phyloP scores from a whole-genome alignment of 2,113 vertebrate genomes.

The Lota lota region DNA sequence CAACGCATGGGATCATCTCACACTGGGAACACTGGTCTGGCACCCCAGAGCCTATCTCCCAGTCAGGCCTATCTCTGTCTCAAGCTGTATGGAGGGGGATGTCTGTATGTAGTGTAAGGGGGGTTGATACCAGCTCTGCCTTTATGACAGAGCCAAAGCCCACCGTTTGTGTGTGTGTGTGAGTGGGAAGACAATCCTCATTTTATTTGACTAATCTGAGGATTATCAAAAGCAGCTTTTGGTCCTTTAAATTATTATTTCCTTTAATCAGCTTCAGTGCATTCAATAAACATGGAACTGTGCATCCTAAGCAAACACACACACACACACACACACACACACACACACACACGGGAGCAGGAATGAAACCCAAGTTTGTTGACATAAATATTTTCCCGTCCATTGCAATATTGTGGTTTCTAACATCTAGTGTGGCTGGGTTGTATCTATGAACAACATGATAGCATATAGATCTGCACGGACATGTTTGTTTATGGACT shows the following conservation, averaged over 20 bases:
- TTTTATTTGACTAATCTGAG: constrained; percentile 69
- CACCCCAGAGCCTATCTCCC: constrained; percentile 31
- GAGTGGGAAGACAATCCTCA: constrained; percentile 56
- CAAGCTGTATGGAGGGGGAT: constrained; percentile 51
- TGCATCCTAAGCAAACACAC: constrained; percentile 33
- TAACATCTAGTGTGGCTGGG: too few species aligned
- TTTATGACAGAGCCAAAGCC: constrained; percentile 50
- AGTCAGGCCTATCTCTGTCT: constrained; percentile 36
- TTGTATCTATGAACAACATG: too few species aligned
- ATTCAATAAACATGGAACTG: constrained; percentile 58
- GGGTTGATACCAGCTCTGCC: constrained; percentile 59
- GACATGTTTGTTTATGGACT: too few species aligned
- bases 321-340: constrained; percentile 9
- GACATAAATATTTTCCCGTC: too few species aligned
- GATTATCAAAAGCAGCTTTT: constrained; percentile 70
- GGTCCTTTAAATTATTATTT: constrained; percentile 45
- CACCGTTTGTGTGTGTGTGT: constrained; percentile 43
- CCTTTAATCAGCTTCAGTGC: constrained; percentile 58
- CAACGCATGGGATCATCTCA: constrained; percentile 17
- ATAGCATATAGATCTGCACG: too few species aligned
- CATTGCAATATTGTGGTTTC: too few species aligned
- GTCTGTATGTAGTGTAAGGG: constrained; percentile 43
- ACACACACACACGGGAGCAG: neutral
- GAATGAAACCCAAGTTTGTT: too few species aligned
- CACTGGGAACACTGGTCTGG: constrained; percentile 52